Percentiles rank a stretch among this genome's conserved stretches.
These are phyloP conservation scores for Patiria pectinifera DNA, from an alignment of 53 echinoderm and acorn worm species.

Conservation along the genomic window DNA sequence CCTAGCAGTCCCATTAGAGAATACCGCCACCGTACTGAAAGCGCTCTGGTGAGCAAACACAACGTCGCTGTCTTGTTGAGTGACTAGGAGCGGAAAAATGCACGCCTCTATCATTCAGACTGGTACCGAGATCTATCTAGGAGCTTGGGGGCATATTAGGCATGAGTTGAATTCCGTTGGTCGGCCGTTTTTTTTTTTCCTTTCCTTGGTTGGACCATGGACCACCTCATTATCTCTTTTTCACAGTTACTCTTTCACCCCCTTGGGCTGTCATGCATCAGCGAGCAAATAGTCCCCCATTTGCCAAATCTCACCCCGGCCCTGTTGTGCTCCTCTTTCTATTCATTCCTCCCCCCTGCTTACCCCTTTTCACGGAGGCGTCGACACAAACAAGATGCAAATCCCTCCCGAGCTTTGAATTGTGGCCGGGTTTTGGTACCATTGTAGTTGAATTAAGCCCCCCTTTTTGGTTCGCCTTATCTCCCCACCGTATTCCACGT, in stretches of 20 bases:
- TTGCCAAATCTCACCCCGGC: background rate
- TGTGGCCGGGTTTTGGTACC: background rate
- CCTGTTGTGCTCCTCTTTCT: background rate
- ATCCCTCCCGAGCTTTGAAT: slow-evolving; percentile 7
- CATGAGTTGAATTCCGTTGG: slow-evolving; percentile 30
- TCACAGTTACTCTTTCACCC: slow-evolving; percentile 13
- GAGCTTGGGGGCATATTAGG: slow-evolving; percentile 22
- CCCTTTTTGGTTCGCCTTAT: slow-evolving; percentile 9
- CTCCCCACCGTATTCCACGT: background rate
- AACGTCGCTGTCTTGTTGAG: slow-evolving; percentile 18
- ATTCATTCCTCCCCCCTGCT: background rate
- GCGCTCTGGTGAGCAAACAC: slow-evolving; percentile 5
- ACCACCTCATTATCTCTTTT: slow-evolving; percentile 16
- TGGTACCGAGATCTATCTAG: background rate
- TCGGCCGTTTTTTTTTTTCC: background rate
- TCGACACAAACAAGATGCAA: slow-evolving; percentile 42
- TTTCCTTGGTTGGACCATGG: background rate
- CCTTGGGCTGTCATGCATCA: slow-evolving; percentile 18
- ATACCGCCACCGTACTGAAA: background rate
- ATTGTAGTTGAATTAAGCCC: slow-evolving; percentile 51
- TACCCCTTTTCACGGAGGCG: background rate
- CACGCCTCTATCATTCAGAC: background rate
- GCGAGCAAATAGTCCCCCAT: slow-evolving; percentile 33
- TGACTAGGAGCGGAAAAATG: slow-evolving; percentile 18
- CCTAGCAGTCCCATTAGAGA: slow-evolving; percentile 22